Percentiles rank a stretch among this genome's conserved stretches.
Evolutionary conservation across 2,113 vertebrate genomes (phyloP).

Genomic region (Scortum barcoo): DNA sequence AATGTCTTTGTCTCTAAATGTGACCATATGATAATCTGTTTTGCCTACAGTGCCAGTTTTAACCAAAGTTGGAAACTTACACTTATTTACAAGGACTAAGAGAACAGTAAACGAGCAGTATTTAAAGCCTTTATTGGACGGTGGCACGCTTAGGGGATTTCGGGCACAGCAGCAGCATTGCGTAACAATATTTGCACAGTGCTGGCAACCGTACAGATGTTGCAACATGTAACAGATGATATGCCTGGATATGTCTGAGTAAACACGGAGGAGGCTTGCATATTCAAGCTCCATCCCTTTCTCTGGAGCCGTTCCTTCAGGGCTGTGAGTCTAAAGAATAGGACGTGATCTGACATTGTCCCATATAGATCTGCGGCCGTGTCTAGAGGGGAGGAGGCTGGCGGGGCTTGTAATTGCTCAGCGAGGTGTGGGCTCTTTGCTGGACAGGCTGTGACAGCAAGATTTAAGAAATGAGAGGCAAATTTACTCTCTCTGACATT

Average conservation of each 20-base stretch:
- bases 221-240: constrained; percentile 65
- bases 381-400: constrained; percentile 31
- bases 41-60: constrained; percentile 33
- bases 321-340: constrained; percentile 27
- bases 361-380: constrained; percentile 33
- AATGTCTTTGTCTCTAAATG: constrained; percentile 30
- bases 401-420: constrained; percentile 52
- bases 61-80: constrained; percentile 40
- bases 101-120: constrained; percentile 42
- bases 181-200: constrained; percentile 59
- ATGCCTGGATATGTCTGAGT: constrained; percentile 55
- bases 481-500: constrained; percentile 63
- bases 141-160: constrained; percentile 70
- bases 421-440: constrained; percentile 50
- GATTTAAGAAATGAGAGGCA: constrained; percentile 68
- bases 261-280: constrained; percentile 51
- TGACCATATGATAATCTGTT: constrained; percentile 21
- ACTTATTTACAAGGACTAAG: constrained; percentile 52
- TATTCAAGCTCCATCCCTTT: constrained; percentile 28
- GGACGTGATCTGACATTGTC: constrained; percentile 45
- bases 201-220: constrained; percentile 52
- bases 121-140: constrained; percentile 59
- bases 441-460: constrained; percentile 51
- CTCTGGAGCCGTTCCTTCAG: constrained; percentile 17
- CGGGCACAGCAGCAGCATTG: constrained; percentile 46